Conservation (phyloP, 2,113 vertebrate genomes). For the Suricata suricatta region DNA sequence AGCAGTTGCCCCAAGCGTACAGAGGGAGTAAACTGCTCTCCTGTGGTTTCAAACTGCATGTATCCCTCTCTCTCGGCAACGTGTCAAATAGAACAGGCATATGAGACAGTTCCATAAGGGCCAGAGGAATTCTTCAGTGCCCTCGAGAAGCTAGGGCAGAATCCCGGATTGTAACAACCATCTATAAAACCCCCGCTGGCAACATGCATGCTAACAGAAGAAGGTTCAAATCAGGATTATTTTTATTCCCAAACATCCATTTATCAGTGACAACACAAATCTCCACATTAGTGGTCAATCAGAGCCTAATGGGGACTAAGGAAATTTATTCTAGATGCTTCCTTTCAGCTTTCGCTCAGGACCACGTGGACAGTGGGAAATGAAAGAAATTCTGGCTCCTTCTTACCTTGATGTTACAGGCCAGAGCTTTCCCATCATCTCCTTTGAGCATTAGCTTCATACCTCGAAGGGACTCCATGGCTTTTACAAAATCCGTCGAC, state of each 20-base stretch:
- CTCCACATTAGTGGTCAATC: neutral
- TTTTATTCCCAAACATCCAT: slow-evolving; percentile 27
- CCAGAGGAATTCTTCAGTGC: slow-evolving; percentile 8
- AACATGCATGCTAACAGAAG: neutral
- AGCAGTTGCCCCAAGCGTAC: neutral
- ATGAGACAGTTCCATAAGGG: neutral
- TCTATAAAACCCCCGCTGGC: neutral
- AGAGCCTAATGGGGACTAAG: slow-evolving; percentile 22
- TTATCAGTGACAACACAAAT: neutral
- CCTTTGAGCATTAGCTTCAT: slow-evolving; percentile 86
- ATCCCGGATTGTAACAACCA: neutral
- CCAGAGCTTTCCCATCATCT: slow-evolving; percentile 84
- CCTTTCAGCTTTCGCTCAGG: slow-evolving; percentile 1
- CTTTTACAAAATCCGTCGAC: slow-evolving; percentile 76
- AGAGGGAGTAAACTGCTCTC: neutral
- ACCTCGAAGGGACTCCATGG: slow-evolving; percentile 81
- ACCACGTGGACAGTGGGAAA: slow-evolving; percentile 6
- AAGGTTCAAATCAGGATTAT: neutral
- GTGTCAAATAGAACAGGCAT: neutral
- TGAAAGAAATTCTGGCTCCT: slow-evolving; percentile 20
- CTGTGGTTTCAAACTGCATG: slow-evolving; percentile 2
- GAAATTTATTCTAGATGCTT: slow-evolving; percentile 43
- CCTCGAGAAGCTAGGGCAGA: neutral
- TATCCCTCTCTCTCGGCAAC: slow-evolving; percentile 17
- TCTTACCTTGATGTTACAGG: slow-evolving; percentile 87